Conservation (phyloP, 2,888 invertebrate species). For the Amphiduros pacificus region DNA sequence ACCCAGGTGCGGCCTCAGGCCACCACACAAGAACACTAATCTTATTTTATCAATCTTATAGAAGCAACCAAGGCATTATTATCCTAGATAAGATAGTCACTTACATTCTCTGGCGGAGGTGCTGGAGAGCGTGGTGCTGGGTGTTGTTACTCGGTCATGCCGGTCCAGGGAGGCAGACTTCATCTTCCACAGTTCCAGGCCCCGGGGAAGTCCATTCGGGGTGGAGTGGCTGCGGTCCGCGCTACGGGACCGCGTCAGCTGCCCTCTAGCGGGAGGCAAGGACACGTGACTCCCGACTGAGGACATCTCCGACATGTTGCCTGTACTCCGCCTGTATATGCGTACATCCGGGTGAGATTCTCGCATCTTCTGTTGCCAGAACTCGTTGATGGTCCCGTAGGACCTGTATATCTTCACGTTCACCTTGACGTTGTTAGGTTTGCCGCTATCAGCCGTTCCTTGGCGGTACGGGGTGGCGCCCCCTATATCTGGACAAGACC, state of each 20-base stretch:
- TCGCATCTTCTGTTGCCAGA: conserved; percentile 1
- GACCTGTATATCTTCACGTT: conserved; percentile 24
- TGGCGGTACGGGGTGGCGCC: conserved; percentile 22
- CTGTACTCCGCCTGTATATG: conserved; percentile 18
- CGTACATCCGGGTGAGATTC: conserved; percentile 17
- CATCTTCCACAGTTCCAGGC: neutral
- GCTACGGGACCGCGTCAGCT: neutral
- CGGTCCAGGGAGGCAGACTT: neutral
- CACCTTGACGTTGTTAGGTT: conserved; percentile 7
- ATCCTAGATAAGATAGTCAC: too few relatives aligned
- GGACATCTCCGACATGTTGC: conserved; percentile 14
- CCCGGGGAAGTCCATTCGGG: conserved; percentile 1
- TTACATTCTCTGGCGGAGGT: neutral
- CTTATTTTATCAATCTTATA: too few relatives aligned
- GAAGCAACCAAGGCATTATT: too few relatives aligned
- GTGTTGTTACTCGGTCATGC: neutral
- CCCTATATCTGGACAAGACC: conserved; percentile 20
- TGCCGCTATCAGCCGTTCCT: neutral
- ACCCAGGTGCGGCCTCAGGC: too few relatives aligned
- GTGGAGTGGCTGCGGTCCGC: neutral
- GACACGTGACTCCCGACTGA: neutral
- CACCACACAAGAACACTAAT: too few relatives aligned
- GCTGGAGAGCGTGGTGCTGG: conserved; percentile 1
- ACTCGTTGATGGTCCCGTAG: conserved; percentile 15
- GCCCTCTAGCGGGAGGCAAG: neutral